phyloP scores from a whole-genome alignment of 2,888 invertebrate genomes.

The Blastobasis adustella region DNA sequence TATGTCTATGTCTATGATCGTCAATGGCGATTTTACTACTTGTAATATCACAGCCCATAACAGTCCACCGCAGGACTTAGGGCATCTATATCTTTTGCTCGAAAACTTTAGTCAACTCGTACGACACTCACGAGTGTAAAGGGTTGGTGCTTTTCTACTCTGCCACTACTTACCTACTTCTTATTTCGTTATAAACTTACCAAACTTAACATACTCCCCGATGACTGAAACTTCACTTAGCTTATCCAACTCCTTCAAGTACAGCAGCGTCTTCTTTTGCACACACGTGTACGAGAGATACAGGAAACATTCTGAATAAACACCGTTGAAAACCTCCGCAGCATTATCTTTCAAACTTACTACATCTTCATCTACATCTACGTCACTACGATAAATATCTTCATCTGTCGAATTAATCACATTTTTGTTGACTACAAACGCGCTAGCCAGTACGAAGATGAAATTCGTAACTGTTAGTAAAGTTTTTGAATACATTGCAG shows the following conservation, averaged over 20 bases:
- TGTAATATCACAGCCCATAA: no score
- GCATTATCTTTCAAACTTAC: slow-evolving; percentile 20
- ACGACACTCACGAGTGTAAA: no score
- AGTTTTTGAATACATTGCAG: slow-evolving; percentile 35
- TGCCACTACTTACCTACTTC: no score
- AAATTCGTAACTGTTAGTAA: slow-evolving; percentile 20
- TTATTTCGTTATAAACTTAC: slow-evolving; percentile 32
- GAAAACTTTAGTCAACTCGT: no score
- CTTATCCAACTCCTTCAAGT: slow-evolving; percentile 69
- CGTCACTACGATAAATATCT: no score
- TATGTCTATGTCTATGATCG: no score
- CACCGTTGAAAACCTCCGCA: slow-evolving; percentile 60
- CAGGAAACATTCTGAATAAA: slow-evolving; percentile 72
- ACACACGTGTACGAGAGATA: slow-evolving; percentile 73
- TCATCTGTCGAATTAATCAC: no score
- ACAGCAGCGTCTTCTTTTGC: slow-evolving; percentile 72
- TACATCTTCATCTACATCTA: slow-evolving; percentile 7
- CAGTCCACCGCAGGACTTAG: no score
- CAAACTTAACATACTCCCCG: slow-evolving; percentile 72
- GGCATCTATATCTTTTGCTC: no score
- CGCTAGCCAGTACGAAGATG: slow-evolving; percentile 18
- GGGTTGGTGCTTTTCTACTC: no score
- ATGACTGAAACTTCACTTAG: slow-evolving; percentile 71
- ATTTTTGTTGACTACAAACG: slow-evolving; percentile 1
- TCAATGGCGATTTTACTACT: no score